phyloP scores from a whole-genome alignment of 2,797 vertebrate genomes.

The Pipistrellus kuhlii region DNA sequence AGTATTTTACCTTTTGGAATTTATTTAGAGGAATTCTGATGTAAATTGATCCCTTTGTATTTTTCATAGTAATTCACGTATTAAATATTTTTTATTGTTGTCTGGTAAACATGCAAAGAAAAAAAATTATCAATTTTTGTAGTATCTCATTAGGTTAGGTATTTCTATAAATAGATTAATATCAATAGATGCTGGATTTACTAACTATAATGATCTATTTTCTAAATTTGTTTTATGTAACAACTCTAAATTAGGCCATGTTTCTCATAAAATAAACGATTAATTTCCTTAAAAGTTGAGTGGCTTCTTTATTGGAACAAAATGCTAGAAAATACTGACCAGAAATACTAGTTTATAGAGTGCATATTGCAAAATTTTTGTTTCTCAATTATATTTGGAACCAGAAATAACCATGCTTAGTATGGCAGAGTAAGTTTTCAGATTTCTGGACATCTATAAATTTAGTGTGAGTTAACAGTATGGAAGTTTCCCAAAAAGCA shows the following conservation, averaged over 20 bases:
- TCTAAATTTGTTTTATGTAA: constrained; percentile 17
- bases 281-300: background rate
- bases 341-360: background rate
- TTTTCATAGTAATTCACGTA: background rate
- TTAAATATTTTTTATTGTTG: constrained; percentile 15
- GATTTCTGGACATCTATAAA: background rate
- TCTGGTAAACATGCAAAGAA: constrained; percentile 7
- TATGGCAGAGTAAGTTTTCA: background rate
- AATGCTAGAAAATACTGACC: background rate
- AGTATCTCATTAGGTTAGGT: background rate
- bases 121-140: background rate
- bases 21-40: background rate
- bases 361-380: background rate
- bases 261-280: constrained; percentile 2
- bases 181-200: background rate
- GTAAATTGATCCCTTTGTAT: background rate
- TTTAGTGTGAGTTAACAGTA: background rate
- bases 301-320: background rate
- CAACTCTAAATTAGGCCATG: background rate
- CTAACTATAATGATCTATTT: background rate
- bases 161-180: background rate
- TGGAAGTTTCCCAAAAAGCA: background rate
- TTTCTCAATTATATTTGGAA: background rate
- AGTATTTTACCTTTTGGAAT: background rate
- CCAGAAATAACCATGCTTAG: background rate